phyloP scores from a whole-genome alignment of 1,140 invertebrate genomes.

The Temnothorax longispinosus region DNA sequence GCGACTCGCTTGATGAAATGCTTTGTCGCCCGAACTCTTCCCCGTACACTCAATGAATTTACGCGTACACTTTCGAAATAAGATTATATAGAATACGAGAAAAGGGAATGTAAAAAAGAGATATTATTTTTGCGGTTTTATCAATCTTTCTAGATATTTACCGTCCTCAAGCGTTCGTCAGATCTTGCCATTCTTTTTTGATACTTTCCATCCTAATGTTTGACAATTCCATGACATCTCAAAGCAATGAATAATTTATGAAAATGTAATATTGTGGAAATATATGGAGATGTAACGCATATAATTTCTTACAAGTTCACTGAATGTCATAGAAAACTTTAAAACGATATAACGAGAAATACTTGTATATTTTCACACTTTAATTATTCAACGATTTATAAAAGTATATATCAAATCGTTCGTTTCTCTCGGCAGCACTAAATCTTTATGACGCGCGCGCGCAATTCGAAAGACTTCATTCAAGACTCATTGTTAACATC shows the following conservation, averaged over 20 bases:
- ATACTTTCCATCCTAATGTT: background rate
- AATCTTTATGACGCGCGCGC: conserved; percentile 48
- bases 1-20: conserved; percentile 44
- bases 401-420: conserved; percentile 10
- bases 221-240: background rate
- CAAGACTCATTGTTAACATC: background rate
- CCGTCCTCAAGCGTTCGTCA: background rate
- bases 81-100: conserved; percentile 16
- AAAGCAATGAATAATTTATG: background rate
- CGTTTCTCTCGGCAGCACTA: conserved; percentile 17
- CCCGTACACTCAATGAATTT: conserved; percentile 51
- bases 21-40: conserved; percentile 42
- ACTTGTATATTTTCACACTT: background rate
- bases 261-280: background rate
- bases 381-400: conserved; percentile 20
- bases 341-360: background rate
- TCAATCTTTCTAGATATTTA: background rate
- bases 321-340: background rate
- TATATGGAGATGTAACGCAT: background rate
- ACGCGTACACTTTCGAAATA: background rate
- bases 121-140: background rate
- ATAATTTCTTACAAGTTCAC: background rate
- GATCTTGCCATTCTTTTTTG: background rate
- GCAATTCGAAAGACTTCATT: conserved; percentile 21
- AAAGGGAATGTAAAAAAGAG: background rate